Conservation (phyloP, 1,140 invertebrate genomes). For the Drosophila nigromelanica region DNA sequence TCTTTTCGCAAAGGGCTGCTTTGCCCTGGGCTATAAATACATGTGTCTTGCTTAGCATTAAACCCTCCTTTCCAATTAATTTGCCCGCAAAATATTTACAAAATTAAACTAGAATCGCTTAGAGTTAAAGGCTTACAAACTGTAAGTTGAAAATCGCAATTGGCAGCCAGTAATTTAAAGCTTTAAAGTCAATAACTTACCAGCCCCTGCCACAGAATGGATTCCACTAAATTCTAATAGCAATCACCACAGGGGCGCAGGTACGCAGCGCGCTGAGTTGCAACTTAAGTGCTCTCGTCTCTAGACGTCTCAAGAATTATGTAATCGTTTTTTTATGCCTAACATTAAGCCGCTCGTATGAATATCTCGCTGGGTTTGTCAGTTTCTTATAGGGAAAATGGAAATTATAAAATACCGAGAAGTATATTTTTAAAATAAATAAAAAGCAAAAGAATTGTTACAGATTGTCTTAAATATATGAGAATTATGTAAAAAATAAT, state of each 20-base stretch:
- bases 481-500: too few species aligned
- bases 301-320: constrained; percentile 17
- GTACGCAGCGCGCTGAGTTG: constrained; percentile 7
- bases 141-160: not conserved
- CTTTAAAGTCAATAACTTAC: constrained; percentile 42
- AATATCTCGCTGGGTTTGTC: not conserved
- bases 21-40: constrained; percentile 24
- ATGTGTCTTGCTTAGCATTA: constrained; percentile 10
- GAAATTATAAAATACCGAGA: too few species aligned
- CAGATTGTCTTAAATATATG: too few species aligned
- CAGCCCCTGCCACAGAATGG: constrained; percentile 24
- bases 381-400: too few species aligned
- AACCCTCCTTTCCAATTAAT: constrained; percentile 15
- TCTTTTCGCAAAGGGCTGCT: constrained; percentile 19
- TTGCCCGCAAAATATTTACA: constrained; percentile 7
- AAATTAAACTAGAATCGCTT: not conserved
- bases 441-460: too few species aligned
- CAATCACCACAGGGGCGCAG: constrained; percentile 29
- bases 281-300: constrained; percentile 61
- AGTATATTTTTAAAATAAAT: too few species aligned
- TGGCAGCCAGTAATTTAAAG: constrained; percentile 16
- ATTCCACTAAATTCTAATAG: constrained; percentile 62
- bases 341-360: not conserved
- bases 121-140: constrained; percentile 1
- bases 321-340: constrained; percentile 14